Conservation (phyloP, 2,113 vertebrate species). For the Syrmaticus mikado region DNA sequence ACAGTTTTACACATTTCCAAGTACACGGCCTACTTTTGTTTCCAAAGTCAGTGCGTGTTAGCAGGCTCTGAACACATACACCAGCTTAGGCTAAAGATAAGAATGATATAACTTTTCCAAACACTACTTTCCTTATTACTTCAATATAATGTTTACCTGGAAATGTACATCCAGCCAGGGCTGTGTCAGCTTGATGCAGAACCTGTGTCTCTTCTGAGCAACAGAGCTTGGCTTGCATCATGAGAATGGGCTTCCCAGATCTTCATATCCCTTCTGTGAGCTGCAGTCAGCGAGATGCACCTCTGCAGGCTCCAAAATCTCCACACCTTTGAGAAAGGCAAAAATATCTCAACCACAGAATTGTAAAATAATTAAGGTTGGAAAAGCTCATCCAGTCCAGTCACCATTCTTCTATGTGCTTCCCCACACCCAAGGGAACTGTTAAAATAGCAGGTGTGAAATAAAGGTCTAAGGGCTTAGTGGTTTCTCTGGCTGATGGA, state of each 20-base stretch:
- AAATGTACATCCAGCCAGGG: background rate
- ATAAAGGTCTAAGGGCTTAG: background rate
- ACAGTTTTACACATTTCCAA: background rate
- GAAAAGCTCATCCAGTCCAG: too few species aligned
- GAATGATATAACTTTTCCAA: background rate
- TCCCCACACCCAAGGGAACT: background rate
- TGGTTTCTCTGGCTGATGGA: background rate
- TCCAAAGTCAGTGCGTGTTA: background rate
- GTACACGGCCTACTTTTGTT: background rate
- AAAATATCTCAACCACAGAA: background rate
- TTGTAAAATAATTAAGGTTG: background rate
- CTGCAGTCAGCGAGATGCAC: background rate
- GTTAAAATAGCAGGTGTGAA: background rate
- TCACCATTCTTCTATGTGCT: background rate
- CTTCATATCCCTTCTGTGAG: background rate
- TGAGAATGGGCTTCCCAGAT: background rate
- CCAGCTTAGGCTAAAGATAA: background rate
- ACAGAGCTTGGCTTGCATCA: background rate
- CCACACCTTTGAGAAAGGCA: background rate
- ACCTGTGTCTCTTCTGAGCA: background rate
- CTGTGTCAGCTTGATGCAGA: background rate
- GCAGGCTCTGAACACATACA: background rate
- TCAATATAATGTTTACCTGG: background rate
- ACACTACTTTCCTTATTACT: background rate
- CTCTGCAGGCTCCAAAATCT: background rate